Evolutionary conservation across 2,888 invertebrate species (phyloP).

Genomic region (Sericinus montela): DNA sequence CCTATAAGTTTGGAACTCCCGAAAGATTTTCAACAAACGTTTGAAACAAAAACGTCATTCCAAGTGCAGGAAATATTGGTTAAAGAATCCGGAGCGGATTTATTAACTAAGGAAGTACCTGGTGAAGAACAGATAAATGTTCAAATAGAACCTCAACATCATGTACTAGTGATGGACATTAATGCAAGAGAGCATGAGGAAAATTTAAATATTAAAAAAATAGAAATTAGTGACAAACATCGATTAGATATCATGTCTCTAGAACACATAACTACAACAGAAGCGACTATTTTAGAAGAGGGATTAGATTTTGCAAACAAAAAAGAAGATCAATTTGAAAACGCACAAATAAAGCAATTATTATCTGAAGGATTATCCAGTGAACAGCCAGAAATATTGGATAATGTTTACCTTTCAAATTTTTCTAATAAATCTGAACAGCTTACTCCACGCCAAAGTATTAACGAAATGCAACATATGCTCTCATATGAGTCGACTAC

Average conservation of each 20-base stretch:
- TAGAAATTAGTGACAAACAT: constrained; percentile 33
- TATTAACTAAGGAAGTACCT: constrained; percentile 23
- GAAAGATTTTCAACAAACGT: constrained; percentile 31
- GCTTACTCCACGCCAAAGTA: background rate
- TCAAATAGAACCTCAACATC: constrained; percentile 43
- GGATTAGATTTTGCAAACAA: constrained; percentile 32
- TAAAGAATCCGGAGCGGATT: constrained; percentile 41
- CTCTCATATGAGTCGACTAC: constrained; percentile 2
- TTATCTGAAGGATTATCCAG: constrained; percentile 34
- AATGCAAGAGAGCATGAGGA: constrained; percentile 48
- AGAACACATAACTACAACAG: constrained; percentile 48
- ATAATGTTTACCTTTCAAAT: constrained; percentile 23
- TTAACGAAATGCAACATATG: constrained; percentile 9
- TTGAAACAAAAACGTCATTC: constrained; percentile 43
- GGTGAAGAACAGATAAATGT: constrained; percentile 35
- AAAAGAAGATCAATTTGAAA: constrained; percentile 32
- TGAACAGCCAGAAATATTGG: constrained; percentile 37
- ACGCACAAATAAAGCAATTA: constrained; percentile 30
- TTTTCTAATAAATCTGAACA: constrained; percentile 13
- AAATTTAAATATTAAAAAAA: constrained; percentile 28
- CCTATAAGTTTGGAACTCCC: constrained; percentile 22
- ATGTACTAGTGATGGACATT: constrained; percentile 46
- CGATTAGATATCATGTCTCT: constrained; percentile 39
- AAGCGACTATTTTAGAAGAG: constrained; percentile 50
- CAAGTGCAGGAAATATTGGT: constrained; percentile 43